Base-by-base conservation (phyloP, 2,888 invertebrate genomes). In the Creontiades dilutus region DNA sequence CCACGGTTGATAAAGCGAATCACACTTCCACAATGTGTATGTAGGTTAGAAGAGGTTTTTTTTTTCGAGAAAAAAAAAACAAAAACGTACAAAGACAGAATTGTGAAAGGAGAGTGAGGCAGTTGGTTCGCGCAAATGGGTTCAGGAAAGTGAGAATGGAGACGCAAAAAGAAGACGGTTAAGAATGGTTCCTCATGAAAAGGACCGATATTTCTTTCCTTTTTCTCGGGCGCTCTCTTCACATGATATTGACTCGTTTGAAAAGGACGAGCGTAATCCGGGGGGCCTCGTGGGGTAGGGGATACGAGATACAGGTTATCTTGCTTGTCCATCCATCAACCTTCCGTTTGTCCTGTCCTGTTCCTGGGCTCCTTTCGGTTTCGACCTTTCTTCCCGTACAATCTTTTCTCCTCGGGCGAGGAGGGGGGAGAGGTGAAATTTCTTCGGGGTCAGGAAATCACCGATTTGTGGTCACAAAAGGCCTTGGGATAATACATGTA, bases 221-320 rank as follows among this genome's bases (percentile, higher is more conserved):
- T 52, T 48, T 16, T 52, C 52, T 19, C 52, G 27, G 47, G 48
- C 52, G 3, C 52, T 52, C 48, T 82, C 23, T 5, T 48, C 82
- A 27, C 47, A 48, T 82, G 82, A 82, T 82, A 82, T 82, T 82
- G 82, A 82, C 82, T 82, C 82, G 82, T 82, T 82, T 52, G 52
- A 82, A 82, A 82, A 82, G 82, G 52, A 82, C 47, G 82, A 82
- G 27, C 82, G 23, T 52, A 82, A 52, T 52, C 47, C 14, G 2
- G 48, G 82, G 19, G 46, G 68, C 23, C 12, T 19, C n/a, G 16
- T 19, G 61, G 61, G 61, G 61, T 16, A n/a, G 61, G 9, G 55
- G 52, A 12, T n/a, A 47, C 82, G 19, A 52, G 82, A 82, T 82
- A 82, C 82, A 82, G 82, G 82, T 82, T 82, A 82, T 82, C 82